Conservation (phyloP, 2,888 invertebrate species). For the Leptopilina syphax region DNA sequence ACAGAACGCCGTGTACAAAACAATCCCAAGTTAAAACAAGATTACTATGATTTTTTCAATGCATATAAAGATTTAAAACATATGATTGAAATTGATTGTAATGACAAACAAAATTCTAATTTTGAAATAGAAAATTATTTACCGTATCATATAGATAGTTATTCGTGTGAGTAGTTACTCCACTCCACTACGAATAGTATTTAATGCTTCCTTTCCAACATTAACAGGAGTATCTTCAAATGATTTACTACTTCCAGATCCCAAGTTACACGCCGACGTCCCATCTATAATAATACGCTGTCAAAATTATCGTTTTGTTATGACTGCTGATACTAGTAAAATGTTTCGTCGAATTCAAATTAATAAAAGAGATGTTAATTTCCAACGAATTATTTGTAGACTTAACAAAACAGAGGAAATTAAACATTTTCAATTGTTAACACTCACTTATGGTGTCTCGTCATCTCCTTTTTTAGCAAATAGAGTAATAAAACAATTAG, state of each 20-base stretch:
- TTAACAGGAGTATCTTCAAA: constrained; percentile 44
- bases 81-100: constrained; percentile 45
- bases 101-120: background rate
- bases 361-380: constrained; percentile 43
- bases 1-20: constrained; percentile 55
- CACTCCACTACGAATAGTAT: constrained; percentile 38
- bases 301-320: constrained; percentile 45
- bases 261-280: constrained; percentile 43
- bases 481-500: background rate
- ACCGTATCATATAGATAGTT: constrained; percentile 44
- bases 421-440: constrained; percentile 43
- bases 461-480: constrained; percentile 47
- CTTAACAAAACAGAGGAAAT: too few species aligned
- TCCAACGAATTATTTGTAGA: constrained; percentile 53
- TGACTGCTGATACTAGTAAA: constrained; percentile 50
- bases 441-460: constrained; percentile 51
- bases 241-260: constrained; percentile 44
- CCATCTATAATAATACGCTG: constrained; percentile 42
- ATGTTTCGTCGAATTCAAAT: constrained; percentile 53
- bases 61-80: constrained; percentile 51
- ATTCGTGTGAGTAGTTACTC: constrained; percentile 4
- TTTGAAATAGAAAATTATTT: constrained; percentile 23
- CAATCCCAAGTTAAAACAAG: constrained; percentile 50
- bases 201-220: constrained; percentile 46
- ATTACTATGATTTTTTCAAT: constrained; percentile 48